These are phyloP conservation scores for Notocelia uddmanniana DNA, from an alignment of 2,888 invertebrate species.

Conservation along the genomic window DNA sequence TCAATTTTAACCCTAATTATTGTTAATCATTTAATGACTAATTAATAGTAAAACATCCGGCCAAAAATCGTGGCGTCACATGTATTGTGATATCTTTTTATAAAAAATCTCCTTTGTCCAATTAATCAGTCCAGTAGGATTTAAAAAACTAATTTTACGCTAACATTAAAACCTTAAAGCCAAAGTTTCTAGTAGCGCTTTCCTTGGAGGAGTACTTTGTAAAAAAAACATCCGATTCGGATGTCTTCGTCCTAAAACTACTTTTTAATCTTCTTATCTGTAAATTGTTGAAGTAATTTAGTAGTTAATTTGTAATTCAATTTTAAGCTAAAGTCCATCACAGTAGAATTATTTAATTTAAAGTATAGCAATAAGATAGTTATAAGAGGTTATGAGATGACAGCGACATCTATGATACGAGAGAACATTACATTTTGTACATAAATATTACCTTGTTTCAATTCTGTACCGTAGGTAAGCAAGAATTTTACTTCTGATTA, in stretches of 20 bases:
- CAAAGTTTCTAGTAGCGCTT: slow-evolving; percentile 65
- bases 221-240: slow-evolving; percentile 57
- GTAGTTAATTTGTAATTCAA: slow-evolving; percentile 58
- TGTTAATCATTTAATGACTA: slow-evolving; percentile 31
- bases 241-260: slow-evolving; percentile 57
- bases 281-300: slow-evolving; percentile 55
- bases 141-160: slow-evolving; percentile 56
- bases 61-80: slow-evolving; percentile 61
- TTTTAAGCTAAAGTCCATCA: slow-evolving; percentile 68
- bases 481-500: slow-evolving; percentile 3
- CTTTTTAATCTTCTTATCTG: slow-evolving; percentile 45
- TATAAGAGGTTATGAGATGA: slow-evolving; percentile 50
- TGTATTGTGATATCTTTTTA: slow-evolving; percentile 52
- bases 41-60: slow-evolving; percentile 37
- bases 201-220: slow-evolving; percentile 47
- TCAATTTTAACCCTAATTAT: slow-evolving; percentile 10
- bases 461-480: slow-evolving; percentile 14
- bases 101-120: slow-evolving; percentile 57
- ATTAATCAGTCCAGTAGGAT: slow-evolving; percentile 55
- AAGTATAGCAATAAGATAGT: slow-evolving; percentile 56
- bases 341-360: slow-evolving; percentile 61
- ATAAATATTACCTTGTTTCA: slow-evolving; percentile 25
- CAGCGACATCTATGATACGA: slow-evolving; percentile 39
- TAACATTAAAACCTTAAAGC: slow-evolving; percentile 58
- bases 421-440: slow-evolving; percentile 44